Evolutionary conservation across 1,140 invertebrate species (phyloP), one percentile per base, ranked within the genome.

Genomic region (Bombus impatiens): DNA sequence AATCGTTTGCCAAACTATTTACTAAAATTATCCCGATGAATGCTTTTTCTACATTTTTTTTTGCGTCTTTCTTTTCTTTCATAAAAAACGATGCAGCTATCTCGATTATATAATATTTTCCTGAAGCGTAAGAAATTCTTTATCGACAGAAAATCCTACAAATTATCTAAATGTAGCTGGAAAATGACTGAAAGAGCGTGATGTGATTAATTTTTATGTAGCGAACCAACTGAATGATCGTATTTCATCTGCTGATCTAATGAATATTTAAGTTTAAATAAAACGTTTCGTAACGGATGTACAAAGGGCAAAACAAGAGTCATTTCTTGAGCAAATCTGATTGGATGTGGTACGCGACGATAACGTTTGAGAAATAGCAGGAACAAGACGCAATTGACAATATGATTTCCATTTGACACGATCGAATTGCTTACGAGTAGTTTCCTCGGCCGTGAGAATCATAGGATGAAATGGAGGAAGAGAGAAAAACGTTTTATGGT

Each of bases 371-470:
- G 53, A 74, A 75, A 75, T 44, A 32, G 5, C 4, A 53, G 59
- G 57, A 76, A 82, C 71, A 44, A 75, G 65, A 8, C 28, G 25
- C n/a, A 70, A 81, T 86, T 57, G 78, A 67, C n/a, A 18, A 25
- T 32, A 37, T 44, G 44, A 12, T 76, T 32, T 68, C 75, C 59
- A 68, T 72, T 72, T 53, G 47, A 22, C 3, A 37, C 40, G 32
- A 81, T 42, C 18, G 28, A 28, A 81, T 65, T 57, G 70, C 32
- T 32, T 40, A 6, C 13, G 71, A 18, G 2, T n/a, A 59, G 25
- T 86, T 37, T 62, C 79, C 84, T 82, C 81, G 71, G 76, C 62
- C 84, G 44, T 86, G 78, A 62, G 57, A 59, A 42, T 35, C n/a
- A 44, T 42, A 78, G 76, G 22, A 44, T 37, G 44, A 42, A 44